phyloP scores from a whole-genome alignment of 2,113 vertebrate species.

The Cyprinus carpio region DNA sequence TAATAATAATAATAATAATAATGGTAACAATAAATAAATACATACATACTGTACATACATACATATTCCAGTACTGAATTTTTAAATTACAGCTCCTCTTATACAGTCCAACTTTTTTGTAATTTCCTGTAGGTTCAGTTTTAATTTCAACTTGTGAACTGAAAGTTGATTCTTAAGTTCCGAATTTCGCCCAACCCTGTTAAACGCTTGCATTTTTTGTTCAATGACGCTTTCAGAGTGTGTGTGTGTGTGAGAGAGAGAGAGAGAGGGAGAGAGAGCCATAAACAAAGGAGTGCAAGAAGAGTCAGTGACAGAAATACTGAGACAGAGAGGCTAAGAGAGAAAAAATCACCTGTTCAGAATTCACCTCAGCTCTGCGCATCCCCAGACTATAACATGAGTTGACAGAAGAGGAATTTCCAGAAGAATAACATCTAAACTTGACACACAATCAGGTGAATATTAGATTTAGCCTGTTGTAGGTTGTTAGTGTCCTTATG shows the following conservation, averaged over 20 bases:
- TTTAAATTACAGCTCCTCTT: background rate
- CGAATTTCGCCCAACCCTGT: background rate
- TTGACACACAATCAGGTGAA: slow-evolving; percentile 52
- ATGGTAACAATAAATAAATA: no score
- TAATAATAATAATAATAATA: no score
- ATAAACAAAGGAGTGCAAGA: background rate
- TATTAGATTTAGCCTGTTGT: slow-evolving; percentile 65
- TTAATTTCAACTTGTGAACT: background rate
- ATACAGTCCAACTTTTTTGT: background rate
- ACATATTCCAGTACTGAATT: background rate
- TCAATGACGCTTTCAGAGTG: background rate
- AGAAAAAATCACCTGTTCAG: slow-evolving; percentile 56
- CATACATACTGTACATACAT: no score
- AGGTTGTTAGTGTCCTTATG: slow-evolving; percentile 61
- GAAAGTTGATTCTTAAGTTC: background rate
- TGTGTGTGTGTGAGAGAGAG: background rate
- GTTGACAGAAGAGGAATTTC: slow-evolving; percentile 56
- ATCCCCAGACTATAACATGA: slow-evolving; percentile 34
- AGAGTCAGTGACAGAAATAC: slow-evolving; percentile 27
- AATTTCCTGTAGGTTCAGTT: background rate
- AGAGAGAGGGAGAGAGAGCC: slow-evolving; percentile 34
- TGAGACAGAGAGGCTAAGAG: slow-evolving; percentile 1
- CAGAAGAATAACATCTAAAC: slow-evolving; percentile 57
- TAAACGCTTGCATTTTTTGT: background rate
- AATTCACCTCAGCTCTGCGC: slow-evolving; percentile 38